phyloP scores from a whole-genome alignment of 2,888 invertebrate genomes.

The Tenodera sinensis region DNA sequence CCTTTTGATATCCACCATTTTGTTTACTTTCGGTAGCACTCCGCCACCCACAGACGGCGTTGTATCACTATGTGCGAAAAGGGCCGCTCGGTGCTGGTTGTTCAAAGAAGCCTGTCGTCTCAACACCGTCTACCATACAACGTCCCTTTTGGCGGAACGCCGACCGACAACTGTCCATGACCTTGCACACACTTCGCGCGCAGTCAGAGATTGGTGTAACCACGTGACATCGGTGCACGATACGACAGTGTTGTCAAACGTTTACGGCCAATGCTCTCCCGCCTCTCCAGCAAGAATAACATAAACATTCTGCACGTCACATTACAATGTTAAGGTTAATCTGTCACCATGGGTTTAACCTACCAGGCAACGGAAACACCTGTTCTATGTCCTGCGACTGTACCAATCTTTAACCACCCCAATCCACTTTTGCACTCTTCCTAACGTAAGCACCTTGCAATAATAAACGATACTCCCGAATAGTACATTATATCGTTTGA shows the following conservation, averaged over 20 bases:
- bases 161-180: constrained; percentile 25
- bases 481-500: neutral
- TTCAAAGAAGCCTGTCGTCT: neutral
- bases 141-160: constrained; percentile 11
- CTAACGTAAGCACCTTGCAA: neutral
- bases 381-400: neutral
- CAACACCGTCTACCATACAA: neutral
- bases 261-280: constrained; percentile 28
- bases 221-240: constrained; percentile 28
- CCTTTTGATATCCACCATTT: constrained; percentile 18
- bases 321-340: constrained; percentile 9
- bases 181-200: constrained; percentile 28
- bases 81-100: neutral
- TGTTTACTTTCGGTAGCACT: neutral
- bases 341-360: neutral
- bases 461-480: neutral
- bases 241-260: constrained; percentile 29
- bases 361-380: neutral
- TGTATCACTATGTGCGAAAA: neutral
- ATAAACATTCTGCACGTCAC: constrained; percentile 11
- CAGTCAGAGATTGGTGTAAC: constrained; percentile 18
- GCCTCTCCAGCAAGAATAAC: constrained; percentile 15
- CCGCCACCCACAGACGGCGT: neutral
- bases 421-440: neutral
- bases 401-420: neutral